phyloP scores from a whole-genome alignment of 2,888 invertebrate genomes.

The Pecten maximus region DNA sequence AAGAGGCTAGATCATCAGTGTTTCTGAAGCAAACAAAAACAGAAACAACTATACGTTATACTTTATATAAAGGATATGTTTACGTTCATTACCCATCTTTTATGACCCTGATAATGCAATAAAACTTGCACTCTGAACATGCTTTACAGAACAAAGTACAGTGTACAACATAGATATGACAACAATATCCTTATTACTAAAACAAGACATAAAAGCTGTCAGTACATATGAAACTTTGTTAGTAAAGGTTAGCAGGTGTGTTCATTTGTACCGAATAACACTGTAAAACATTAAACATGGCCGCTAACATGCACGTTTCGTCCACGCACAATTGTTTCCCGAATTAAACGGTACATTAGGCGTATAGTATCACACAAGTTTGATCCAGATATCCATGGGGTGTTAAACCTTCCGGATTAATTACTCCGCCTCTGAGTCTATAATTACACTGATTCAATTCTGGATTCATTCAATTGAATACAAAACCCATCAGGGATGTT shows the following conservation, averaged over 20 bases:
- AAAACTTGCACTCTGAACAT: neutral
- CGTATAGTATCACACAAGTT: slow-evolving; percentile 13
- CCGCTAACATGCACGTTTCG: neutral
- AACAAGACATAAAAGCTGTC: neutral
- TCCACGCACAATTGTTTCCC: slow-evolving; percentile 22
- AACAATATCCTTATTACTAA: neutral
- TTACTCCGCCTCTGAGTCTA: slow-evolving; percentile 21
- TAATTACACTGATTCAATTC: slow-evolving; percentile 32
- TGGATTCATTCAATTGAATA: slow-evolving; percentile 24
- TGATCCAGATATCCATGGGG: slow-evolving; percentile 3
- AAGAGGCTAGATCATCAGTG: too few species aligned
- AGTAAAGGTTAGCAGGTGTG: neutral
- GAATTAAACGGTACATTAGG: slow-evolving; percentile 28
- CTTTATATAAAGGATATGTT: neutral
- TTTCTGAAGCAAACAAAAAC: too few species aligned
- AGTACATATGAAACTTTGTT: neutral
- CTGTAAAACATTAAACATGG: neutral
- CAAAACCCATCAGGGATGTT: slow-evolving; percentile 31
- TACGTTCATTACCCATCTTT: neutral
- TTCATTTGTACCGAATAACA: slow-evolving; percentile 26
- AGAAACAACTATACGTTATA: too few species aligned
- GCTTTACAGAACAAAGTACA: neutral
- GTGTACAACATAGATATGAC: neutral
- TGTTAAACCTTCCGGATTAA: slow-evolving; percentile 26
- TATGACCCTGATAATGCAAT: neutral